Conservation (phyloP, 2,797 vertebrate species). For the Acrocephalus scirpaceus region DNA sequence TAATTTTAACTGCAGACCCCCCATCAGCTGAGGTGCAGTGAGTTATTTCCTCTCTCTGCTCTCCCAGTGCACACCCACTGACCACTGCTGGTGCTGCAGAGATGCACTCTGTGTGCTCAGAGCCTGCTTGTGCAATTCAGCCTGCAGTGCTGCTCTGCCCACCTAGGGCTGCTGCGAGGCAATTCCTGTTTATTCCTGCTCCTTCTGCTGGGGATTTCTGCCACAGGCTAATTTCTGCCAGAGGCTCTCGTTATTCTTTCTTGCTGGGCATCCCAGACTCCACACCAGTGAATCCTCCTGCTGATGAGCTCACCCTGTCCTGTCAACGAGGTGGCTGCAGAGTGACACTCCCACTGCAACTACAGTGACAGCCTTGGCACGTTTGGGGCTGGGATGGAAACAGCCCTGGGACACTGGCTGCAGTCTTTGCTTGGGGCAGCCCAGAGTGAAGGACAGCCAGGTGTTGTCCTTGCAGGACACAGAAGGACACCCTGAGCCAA, state of each 20-base stretch:
- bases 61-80: not conserved
- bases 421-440: not conserved
- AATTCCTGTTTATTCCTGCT: not conserved
- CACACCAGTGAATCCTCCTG: not conserved
- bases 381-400: not conserved
- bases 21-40: not conserved
- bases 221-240: not conserved
- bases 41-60: not conserved
- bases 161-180: not conserved
- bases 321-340: not conserved
- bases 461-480: not conserved
- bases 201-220: not conserved
- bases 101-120: not conserved
- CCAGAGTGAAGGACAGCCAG: not conserved
- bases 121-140: rapidly evolving
- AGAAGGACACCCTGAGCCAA: rapidly evolving
- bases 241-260: not conserved
- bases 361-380: not conserved
- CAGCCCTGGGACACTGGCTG: not conserved
- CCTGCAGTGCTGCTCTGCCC: not conserved
- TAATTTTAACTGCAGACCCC: not conserved
- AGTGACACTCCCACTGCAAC: not conserved
- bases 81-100: not conserved
- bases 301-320: not conserved
- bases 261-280: not conserved